These are phyloP conservation scores for Rhyzopertha dominica DNA, from an alignment of 1,140 invertebrate genomes.

Conservation along the genomic window DNA sequence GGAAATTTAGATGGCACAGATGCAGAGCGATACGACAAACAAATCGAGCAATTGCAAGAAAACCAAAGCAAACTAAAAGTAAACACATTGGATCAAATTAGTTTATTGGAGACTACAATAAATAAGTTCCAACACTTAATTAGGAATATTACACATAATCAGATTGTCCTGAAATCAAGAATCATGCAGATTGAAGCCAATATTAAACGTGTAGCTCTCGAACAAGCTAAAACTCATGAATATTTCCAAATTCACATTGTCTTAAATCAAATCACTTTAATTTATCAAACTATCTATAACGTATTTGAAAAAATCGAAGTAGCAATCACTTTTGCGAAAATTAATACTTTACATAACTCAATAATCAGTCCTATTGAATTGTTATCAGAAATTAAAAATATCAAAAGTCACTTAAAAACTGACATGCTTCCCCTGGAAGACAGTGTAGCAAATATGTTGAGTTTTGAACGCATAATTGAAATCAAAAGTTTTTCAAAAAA, in stretches of 20 bases:
- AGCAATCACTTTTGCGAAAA: slow-evolving; percentile 13
- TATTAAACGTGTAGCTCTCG: neutral
- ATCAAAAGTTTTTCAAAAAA: slow-evolving; percentile 16
- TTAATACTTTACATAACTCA: slow-evolving; percentile 14
- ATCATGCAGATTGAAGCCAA: slow-evolving; percentile 11
- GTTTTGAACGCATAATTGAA: slow-evolving; percentile 10
- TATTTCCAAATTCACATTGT: too few species aligned
- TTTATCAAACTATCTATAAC: slow-evolving; percentile 8
- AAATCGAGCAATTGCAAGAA: slow-evolving; percentile 4
- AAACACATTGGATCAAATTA: slow-evolving; percentile 6
- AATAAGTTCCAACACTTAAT: slow-evolving; percentile 8
- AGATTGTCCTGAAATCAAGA: slow-evolving; percentile 5
- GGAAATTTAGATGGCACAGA: slow-evolving; percentile 12
- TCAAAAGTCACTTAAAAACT: slow-evolving; percentile 3
- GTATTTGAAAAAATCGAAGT: slow-evolving; percentile 11
- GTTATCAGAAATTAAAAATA: slow-evolving; percentile 10
- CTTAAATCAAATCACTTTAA: neutral
- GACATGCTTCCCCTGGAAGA: slow-evolving; percentile 6
- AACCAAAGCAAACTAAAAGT: slow-evolving; percentile 13
- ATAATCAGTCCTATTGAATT: slow-evolving; percentile 10
- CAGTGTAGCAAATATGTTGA: slow-evolving; percentile 5
- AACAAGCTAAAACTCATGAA: neutral
- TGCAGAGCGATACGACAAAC: slow-evolving; percentile 5
- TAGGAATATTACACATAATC: slow-evolving; percentile 11
- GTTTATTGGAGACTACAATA: slow-evolving; percentile 4